phyloP scores from a whole-genome alignment of 2,113 vertebrate species.

The Rhabdornis inornatus region DNA sequence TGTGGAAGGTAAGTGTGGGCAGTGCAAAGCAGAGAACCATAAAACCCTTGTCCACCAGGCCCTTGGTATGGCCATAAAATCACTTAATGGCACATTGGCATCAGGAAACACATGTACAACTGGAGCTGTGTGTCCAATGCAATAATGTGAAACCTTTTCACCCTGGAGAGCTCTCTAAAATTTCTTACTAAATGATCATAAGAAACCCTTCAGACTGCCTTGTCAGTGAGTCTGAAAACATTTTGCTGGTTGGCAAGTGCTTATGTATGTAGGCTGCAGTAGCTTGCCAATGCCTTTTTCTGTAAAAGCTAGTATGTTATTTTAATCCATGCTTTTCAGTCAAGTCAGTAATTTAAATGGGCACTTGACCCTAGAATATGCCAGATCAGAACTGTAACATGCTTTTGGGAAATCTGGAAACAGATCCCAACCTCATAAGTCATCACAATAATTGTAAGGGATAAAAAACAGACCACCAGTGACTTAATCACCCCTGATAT shows the following conservation, averaged over 20 bases:
- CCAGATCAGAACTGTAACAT: conserved; percentile 18
- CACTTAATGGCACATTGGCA: neutral
- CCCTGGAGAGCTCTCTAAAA: neutral
- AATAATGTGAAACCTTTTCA: neutral
- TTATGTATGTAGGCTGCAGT: neutral
- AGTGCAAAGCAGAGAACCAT: neutral
- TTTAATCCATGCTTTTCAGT: neutral
- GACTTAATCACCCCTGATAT: conserved; percentile 5
- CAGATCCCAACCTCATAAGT: neutral
- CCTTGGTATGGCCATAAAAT: neutral
- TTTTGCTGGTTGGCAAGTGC: neutral
- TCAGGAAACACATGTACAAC: neutral
- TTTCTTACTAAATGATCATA: neutral
- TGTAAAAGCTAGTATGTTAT: neutral
- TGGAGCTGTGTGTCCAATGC: neutral
- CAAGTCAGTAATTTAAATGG: conserved; percentile 25
- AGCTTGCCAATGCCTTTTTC: neutral
- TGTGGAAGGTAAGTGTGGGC: neutral
- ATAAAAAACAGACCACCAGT: neutral
- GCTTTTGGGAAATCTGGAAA: neutral
- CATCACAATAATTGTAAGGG: neutral
- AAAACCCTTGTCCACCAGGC: accelerated
- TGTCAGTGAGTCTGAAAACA: neutral
- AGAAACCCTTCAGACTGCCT: neutral
- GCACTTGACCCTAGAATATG: neutral